Evolutionary conservation across 64 coral and sea anemone genomes (phyloP).

Genomic region (Montipora capricornis): DNA sequence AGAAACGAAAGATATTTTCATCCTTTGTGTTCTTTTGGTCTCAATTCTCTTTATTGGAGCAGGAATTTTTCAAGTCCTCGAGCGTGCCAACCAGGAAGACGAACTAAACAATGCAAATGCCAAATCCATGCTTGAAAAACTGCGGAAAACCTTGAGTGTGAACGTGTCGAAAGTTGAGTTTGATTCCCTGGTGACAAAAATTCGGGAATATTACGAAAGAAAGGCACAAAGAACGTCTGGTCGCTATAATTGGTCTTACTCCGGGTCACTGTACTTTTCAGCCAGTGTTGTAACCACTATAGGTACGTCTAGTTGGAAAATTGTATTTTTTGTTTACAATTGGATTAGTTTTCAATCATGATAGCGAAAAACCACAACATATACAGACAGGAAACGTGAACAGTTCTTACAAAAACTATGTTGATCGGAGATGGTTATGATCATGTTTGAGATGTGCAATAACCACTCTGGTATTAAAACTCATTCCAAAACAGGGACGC

Average conservation of each 20-base stretch:
- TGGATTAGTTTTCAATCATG: not conserved
- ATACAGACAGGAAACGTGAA: no score
- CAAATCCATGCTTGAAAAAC: conserved; percentile 45
- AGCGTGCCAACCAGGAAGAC: conserved; percentile 9
- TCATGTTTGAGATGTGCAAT: no score
- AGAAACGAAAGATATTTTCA: conserved; percentile 39
- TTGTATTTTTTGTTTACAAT: not conserved
- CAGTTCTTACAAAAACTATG: no score
- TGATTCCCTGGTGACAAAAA: not conserved
- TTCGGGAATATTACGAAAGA: not conserved
- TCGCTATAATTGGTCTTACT: conserved; percentile 71
- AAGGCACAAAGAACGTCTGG: not conserved
- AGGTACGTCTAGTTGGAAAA: conserved; percentile 51
- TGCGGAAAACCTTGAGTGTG: conserved; percentile 57
- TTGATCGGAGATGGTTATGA: no score
- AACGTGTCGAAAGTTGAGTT: conserved; percentile 25
- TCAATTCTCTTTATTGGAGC: conserved; percentile 61
- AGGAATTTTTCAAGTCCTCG: conserved; percentile 65
- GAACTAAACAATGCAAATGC: not conserved
- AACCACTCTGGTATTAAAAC: no score
- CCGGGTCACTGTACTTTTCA: conserved; percentile 72
- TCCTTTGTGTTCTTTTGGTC: conserved; percentile 18
- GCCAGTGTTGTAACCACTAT: conserved; percentile 80
- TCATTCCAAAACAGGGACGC: no score
- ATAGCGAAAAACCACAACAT: no score